A percentile compares a stretch with the other conserved stretches of the same genome.
Conservation (phyloP, 2,113 vertebrate species). For the Cepphus grylle region DNA sequence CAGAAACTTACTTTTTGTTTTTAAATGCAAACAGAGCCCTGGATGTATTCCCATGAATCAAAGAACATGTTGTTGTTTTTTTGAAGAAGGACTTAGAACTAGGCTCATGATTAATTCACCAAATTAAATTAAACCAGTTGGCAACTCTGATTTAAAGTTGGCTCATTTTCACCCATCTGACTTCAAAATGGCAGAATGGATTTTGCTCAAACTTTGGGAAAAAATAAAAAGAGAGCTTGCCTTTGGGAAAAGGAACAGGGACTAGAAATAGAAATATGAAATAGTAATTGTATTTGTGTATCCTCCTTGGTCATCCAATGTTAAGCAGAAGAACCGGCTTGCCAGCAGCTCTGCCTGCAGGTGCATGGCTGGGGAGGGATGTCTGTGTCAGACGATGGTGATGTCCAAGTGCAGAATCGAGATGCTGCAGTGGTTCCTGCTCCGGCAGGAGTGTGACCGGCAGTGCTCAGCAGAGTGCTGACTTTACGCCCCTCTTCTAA, state of each 20-base stretch:
- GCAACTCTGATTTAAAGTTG: constrained; percentile 37
- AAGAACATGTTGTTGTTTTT: constrained; percentile 46
- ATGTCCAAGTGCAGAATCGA: neutral
- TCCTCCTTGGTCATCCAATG: neutral
- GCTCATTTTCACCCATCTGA: constrained; percentile 37
- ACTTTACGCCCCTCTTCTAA: neutral
- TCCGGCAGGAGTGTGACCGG: neutral
- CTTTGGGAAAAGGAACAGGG: neutral
- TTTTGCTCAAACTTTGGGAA: constrained; percentile 9
- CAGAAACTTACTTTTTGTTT: constrained; percentile 35
- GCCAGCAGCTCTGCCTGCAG: neutral
- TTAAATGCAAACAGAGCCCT: constrained; percentile 19
- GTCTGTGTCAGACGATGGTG: accelerated
- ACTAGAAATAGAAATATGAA: neutral
- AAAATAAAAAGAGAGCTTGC: neutral
- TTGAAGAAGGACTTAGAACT: constrained; percentile 21
- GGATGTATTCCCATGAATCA: constrained; percentile 32
- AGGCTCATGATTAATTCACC: constrained; percentile 61
- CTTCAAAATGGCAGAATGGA: constrained; percentile 44
- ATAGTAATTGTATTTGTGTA: neutral
- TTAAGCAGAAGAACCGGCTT: neutral
- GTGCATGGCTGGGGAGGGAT: neutral
- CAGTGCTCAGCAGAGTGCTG: neutral
- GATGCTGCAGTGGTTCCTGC: neutral
- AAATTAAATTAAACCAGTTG: constrained; percentile 57